Base-by-base conservation (phyloP, 2,888 invertebrate species). In the Parnassius smintheus region DNA sequence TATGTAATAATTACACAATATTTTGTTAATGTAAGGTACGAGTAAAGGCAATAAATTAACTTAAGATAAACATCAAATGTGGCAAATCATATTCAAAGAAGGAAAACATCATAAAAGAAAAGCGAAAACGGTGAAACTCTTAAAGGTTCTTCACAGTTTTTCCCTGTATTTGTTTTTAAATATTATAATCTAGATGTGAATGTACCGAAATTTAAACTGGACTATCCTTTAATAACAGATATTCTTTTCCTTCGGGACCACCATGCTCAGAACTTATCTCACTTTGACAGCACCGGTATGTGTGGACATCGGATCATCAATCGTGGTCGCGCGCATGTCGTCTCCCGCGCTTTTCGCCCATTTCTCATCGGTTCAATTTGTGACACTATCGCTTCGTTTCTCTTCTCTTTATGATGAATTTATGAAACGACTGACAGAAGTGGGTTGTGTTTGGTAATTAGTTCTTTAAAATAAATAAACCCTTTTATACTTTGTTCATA, bases 221-320 rank as follows among this genome's bases (percentile, higher is more conserved):
- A 58, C 56, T 59, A 71, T 77, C 78, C 75, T 77, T 79, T 79
- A 74, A 77, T 78, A 75, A 77, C 65, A 64, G 65, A 74, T 70
- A 71, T 71, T 73, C 72, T 71, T 73, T 76, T 75, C 9, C 10
- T 64, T 65, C 42, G 70, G 68, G 85, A 83, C 86, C 85, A 86
- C 86, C 85, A 67, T 72, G 72, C 66, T 66, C 59, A 70, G 65
- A 62, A 61, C 68, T 80, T 81, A 83, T 83, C 83, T 78, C 54
- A 65, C 50, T 55, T 44, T 68, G 71, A 70, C 71, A 66, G 67
- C 65, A 65, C 44, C 70, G 68, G 70, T 69, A 71, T 68, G 72
- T 71, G 76, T 65, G 70, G 81, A 76, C 78, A 69, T 66, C 70
- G 66, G 70, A 78, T 77, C 85, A 88, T 86, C 82, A 87, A 85